Evolutionary conservation across 1,140 invertebrate genomes (phyloP).

Genomic region (Caenorhabditis inopinata): DNA sequence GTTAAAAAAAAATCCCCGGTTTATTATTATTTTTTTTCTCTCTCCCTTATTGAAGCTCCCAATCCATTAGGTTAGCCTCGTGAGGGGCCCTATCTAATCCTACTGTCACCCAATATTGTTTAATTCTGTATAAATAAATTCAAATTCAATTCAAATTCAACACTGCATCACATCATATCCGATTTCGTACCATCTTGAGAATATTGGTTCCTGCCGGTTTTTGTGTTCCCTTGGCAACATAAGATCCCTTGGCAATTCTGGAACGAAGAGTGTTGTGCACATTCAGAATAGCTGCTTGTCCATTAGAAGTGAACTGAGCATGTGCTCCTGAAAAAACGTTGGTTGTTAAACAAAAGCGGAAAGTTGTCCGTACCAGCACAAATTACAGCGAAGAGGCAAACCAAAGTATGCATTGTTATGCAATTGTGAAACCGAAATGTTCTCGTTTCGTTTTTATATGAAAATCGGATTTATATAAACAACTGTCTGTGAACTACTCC

Average conservation of each 20-base stretch:
- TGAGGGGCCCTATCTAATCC: too few relatives aligned
- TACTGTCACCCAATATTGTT: too few relatives aligned
- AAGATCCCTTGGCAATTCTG: neutral
- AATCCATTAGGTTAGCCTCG: too few relatives aligned
- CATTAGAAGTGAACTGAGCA: neutral
- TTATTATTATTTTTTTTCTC: too few relatives aligned
- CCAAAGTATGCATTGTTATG: neutral
- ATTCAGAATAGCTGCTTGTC: constrained; percentile 20
- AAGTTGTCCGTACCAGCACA: neutral
- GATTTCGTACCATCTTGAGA: constrained; percentile 9
- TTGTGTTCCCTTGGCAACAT: neutral
- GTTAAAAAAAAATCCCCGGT: too few relatives aligned
- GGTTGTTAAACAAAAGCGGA: neutral
- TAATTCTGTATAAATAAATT: too few relatives aligned
- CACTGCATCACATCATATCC: too few relatives aligned
- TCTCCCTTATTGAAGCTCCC: too few relatives aligned
- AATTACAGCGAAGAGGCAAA: neutral
- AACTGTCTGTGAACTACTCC: constrained; percentile 17
- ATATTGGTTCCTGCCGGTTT: neutral
- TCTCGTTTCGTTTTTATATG: neutral
- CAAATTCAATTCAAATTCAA: too few relatives aligned
- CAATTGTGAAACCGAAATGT: neutral
- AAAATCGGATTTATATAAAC: neutral
- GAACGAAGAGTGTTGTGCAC: constrained; percentile 20
- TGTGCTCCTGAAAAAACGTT: constrained; percentile 1